A percentile compares a stretch with the other conserved stretches of the same genome.
Conservation (phyloP, 2,113 vertebrate species). For the Rhegmatorhina hoffmannsi region DNA sequence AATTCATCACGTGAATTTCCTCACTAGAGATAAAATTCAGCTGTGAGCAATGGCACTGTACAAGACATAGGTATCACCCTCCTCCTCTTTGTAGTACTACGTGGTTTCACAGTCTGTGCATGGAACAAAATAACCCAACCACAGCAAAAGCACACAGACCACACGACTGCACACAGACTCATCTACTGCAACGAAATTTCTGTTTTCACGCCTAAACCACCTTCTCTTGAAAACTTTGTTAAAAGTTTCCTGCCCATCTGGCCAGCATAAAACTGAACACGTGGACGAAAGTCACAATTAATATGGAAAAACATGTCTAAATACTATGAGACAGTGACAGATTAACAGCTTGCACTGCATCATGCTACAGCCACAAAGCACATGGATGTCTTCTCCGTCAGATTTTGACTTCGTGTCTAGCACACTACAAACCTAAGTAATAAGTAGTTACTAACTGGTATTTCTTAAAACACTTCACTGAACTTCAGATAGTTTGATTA, state of each 20-base stretch:
- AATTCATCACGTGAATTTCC: background rate
- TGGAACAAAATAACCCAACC: background rate
- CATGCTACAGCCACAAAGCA: background rate
- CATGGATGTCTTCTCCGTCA: background rate
- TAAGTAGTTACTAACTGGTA: background rate
- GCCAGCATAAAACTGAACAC: background rate
- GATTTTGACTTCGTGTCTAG: background rate
- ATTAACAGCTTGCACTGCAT: background rate
- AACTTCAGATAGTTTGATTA: background rate
- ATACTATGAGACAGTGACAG: background rate
- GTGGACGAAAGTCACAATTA: background rate
- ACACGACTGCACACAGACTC: fast-evolving
- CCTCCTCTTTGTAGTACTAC: background rate
- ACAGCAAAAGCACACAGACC: background rate
- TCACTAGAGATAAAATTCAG: background rate
- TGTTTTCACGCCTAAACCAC: background rate
- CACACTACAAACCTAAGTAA: background rate
- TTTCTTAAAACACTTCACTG: background rate
- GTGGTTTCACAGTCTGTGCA: background rate
- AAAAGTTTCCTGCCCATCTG: background rate
- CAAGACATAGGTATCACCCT: background rate
- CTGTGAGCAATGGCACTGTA: background rate
- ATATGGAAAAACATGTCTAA: background rate
- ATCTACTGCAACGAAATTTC: background rate
- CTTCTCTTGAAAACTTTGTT: background rate